phyloP scores from a whole-genome alignment of 2,797 vertebrate genomes.

The Lates japonicus region DNA sequence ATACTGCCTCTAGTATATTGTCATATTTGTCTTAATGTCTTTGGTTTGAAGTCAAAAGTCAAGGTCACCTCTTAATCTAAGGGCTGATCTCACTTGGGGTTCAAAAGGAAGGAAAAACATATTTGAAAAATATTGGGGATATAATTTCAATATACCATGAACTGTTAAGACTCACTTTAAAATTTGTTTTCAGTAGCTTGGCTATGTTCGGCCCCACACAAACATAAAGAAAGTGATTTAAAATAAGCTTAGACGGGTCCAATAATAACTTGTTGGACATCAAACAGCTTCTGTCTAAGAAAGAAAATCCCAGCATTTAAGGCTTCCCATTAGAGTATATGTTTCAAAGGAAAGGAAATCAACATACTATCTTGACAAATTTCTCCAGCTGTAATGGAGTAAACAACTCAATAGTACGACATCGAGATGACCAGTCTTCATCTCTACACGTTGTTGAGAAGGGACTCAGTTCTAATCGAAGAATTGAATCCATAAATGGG shows the following conservation, averaged over 20 bases:
- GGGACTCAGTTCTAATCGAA: background rate
- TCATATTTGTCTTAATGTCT: background rate
- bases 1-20: background rate
- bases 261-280: background rate
- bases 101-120: background rate
- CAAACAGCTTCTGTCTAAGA: conserved; percentile 1
- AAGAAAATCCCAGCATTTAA: background rate
- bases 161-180: background rate
- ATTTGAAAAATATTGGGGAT: background rate
- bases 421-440: background rate
- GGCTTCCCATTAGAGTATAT: background rate
- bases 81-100: background rate
- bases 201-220: background rate
- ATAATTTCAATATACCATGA: background rate
- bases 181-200: background rate
- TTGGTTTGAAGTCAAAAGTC: too few species aligned
- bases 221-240: background rate
- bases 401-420: background rate
- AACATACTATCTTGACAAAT: background rate
- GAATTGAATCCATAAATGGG: background rate
- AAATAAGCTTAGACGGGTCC: conserved; percentile 5
- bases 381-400: background rate
- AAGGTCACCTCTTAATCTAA: background rate
- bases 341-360: background rate
- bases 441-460: background rate